A percentile compares a stretch with the other conserved stretches of the same genome.
These are phyloP conservation scores for Ephialtes manifestator DNA, from an alignment of 2,888 invertebrate genomes.

Conservation along the genomic window DNA sequence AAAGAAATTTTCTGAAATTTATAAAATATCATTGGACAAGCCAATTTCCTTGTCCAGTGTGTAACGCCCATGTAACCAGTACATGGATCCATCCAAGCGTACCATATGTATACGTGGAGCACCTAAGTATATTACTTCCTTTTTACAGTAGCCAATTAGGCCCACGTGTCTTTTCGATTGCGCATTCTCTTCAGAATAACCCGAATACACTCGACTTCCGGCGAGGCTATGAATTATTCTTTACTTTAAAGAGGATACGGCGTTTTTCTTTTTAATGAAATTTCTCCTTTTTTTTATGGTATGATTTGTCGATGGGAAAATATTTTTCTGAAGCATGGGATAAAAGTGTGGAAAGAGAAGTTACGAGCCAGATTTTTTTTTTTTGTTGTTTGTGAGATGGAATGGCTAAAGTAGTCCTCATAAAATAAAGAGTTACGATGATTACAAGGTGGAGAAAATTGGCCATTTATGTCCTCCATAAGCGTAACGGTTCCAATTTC, in stretches of 20 bases:
- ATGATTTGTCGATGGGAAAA: neutral
- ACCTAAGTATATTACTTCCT: slow-evolving; percentile 70
- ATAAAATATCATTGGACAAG: slow-evolving; percentile 27
- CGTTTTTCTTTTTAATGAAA: neutral
- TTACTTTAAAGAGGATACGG: neutral
- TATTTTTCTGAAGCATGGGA: neutral
- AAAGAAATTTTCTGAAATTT: neutral
- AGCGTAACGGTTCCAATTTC: no score
- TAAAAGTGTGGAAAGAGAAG: no score
- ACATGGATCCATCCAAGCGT: slow-evolving; percentile 65
- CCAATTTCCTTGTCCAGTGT: slow-evolving; percentile 56
- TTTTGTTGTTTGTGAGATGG: no score
- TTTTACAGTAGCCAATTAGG: slow-evolving; percentile 72
- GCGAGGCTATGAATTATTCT: slow-evolving; percentile 62
- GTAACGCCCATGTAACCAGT: slow-evolving; percentile 37
- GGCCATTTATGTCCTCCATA: no score
- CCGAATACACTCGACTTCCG: slow-evolving; percentile 75
- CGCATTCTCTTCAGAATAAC: slow-evolving; percentile 69
- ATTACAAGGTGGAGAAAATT: no score
- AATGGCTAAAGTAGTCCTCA: no score
- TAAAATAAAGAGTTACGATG: no score
- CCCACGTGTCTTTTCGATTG: slow-evolving; percentile 70
- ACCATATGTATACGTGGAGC: neutral
- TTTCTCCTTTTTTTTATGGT: neutral
- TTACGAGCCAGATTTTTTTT: no score